These are phyloP conservation scores for Vesta saturnalis DNA, from an alignment of 2,888 invertebrate species.

Conservation along the genomic window DNA sequence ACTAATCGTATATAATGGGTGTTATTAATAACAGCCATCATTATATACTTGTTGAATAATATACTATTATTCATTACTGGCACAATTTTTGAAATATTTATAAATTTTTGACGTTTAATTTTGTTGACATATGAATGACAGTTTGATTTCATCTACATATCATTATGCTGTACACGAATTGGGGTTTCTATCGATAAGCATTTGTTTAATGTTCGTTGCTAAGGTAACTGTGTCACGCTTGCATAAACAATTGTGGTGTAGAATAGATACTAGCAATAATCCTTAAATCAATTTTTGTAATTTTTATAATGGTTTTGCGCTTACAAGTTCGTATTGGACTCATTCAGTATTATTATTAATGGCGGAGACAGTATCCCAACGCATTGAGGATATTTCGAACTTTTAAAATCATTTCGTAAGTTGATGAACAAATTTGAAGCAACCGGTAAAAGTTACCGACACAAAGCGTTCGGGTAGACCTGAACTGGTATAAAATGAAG, in stretches of 20 bases:
- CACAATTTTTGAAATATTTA: no score
- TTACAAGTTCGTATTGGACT: neutral
- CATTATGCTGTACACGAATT: no score
- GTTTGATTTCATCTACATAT: no score
- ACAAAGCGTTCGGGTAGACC: neutral
- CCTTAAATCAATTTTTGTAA: neutral
- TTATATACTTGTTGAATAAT: no score
- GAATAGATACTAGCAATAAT: slow-evolving; percentile 2
- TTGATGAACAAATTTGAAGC: neutral
- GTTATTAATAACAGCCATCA: no score
- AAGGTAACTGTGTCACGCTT: neutral
- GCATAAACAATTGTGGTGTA: neutral
- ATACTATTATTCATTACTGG: no score
- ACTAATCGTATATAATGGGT: no score
- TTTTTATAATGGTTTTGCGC: neutral
- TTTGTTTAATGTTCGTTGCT: no score
- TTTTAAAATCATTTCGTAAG: neutral
- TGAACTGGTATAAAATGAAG: neutral
- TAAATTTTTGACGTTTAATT: no score
- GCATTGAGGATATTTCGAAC: neutral
- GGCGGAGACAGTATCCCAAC: neutral
- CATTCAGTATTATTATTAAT: neutral
- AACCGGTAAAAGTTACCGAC: neutral
- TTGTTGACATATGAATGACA: no score
- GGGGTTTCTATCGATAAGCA: no score